Percentiles rank a stretch among this genome's conserved stretches.
Conservation (phyloP, 2,113 vertebrate genomes). For the Damaliscus lunatus region DNA sequence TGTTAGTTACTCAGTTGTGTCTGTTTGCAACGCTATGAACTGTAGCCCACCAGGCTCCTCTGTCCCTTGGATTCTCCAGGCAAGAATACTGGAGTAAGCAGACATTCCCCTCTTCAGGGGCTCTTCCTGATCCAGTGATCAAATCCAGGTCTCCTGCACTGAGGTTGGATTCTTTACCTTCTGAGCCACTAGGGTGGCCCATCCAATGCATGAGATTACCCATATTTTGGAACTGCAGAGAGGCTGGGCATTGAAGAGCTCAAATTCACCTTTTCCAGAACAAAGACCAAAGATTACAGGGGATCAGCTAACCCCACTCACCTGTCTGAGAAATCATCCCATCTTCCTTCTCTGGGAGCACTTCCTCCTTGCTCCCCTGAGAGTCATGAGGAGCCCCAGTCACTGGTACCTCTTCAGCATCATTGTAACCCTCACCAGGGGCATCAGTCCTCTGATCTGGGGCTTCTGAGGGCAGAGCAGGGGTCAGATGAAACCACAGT, state of each 20-base stretch:
- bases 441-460: not conserved
- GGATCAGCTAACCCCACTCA: not conserved
- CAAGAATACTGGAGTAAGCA: not conserved
- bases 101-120: fast-evolving
- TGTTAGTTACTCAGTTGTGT: not conserved
- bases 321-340: not conserved
- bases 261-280: not conserved
- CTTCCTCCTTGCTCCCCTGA: fast-evolving
- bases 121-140: not conserved
- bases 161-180: not conserved
- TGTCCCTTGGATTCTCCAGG: no score
- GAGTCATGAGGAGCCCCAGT: not conserved
- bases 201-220: not conserved
- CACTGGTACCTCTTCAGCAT: not conserved
- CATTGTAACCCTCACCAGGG: not conserved
- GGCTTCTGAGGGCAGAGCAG: not conserved
- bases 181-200: not conserved
- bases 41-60: not conserved
- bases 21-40: not conserved
- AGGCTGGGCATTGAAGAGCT: not conserved
- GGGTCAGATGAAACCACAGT: not conserved
- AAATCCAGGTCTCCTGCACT: not conserved
- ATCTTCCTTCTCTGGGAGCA: not conserved
- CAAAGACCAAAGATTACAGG: not conserved
- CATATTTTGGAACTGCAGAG: not conserved